A percentile compares a stretch with the other conserved stretches of the same genome.
These are phyloP conservation scores for Cossypha polioptera DNA, from an alignment of 2,797 vertebrate genomes.

Conservation along the genomic window DNA sequence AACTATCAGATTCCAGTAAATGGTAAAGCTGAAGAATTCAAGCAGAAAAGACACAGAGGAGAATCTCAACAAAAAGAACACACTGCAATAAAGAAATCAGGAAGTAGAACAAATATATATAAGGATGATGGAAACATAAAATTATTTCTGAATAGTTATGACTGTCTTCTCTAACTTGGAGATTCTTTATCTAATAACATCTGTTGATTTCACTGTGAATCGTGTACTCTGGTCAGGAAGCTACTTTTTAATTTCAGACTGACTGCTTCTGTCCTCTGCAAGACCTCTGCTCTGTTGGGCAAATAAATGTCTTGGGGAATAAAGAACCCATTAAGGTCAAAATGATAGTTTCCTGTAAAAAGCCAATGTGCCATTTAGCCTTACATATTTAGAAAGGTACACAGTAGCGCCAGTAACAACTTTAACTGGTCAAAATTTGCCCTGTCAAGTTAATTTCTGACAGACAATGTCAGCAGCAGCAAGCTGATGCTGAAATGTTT, in stretches of 20 bases:
- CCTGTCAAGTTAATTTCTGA: not conserved
- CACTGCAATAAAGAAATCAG: not conserved
- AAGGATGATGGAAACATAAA: not conserved
- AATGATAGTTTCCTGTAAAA: conserved; percentile 11
- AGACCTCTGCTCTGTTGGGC: not conserved
- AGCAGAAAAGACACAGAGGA: not conserved
- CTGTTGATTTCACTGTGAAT: not conserved
- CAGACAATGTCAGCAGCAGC: not conserved
- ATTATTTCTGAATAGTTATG: not conserved
- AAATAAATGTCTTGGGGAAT: not conserved
- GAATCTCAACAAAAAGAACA: not conserved
- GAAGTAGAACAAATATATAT: not conserved
- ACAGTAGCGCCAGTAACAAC: not conserved
- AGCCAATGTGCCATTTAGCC: not conserved
- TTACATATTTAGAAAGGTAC: not conserved
- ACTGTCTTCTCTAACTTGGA: not conserved
- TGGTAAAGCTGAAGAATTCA: not conserved
- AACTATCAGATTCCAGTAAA: not conserved
- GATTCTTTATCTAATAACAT: not conserved
- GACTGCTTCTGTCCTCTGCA: not conserved
- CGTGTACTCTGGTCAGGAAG: not conserved
- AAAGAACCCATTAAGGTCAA: not conserved
- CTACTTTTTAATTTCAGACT: conserved; percentile 7
- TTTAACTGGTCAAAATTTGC: not conserved
- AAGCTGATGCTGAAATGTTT: not conserved